phyloP scores from a whole-genome alignment of 2,113 vertebrate genomes.

The Siniperca knerii region DNA sequence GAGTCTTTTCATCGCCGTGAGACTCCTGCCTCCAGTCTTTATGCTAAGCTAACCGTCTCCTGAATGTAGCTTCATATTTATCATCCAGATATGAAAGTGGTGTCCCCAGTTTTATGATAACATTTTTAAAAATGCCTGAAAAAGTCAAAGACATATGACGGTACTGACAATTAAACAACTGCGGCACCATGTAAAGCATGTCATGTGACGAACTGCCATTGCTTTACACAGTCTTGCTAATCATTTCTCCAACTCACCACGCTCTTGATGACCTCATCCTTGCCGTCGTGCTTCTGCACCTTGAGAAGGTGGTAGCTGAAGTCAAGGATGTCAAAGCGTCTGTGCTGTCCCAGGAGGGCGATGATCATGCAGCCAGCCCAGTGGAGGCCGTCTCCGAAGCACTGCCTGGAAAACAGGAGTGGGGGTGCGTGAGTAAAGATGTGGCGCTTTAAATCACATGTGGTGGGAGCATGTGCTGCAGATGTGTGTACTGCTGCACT shows the following conservation, averaged over 20 bases:
- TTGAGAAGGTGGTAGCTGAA: slow-evolving; percentile 99
- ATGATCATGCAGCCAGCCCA: slow-evolving; percentile 99
- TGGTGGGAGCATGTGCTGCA: not conserved
- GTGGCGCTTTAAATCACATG: not conserved
- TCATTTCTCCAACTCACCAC: slow-evolving; percentile 87
- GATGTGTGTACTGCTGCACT: slow-evolving; percentile 71
- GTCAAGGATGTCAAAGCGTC: slow-evolving; percentile 97
- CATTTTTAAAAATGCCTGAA: not conserved
- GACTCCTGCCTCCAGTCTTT: too few relatives aligned
- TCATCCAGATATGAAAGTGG: too few relatives aligned
- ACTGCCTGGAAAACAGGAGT: slow-evolving; percentile 86
- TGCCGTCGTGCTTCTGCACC: slow-evolving; percentile 97
- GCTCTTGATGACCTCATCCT: slow-evolving; percentile 98
- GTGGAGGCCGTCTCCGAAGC: slow-evolving; percentile 97
- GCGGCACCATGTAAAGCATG: too few relatives aligned
- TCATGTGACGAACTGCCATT: not conserved
- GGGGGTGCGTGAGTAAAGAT: not conserved
- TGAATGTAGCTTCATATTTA: too few relatives aligned
- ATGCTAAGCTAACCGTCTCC: too few relatives aligned
- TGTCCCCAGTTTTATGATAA: not conserved
- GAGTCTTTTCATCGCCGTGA: too few relatives aligned
- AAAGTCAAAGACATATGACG: too few relatives aligned
- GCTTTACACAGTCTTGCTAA: too few relatives aligned
- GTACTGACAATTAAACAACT: too few relatives aligned
- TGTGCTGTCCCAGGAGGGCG: slow-evolving; percentile 94